Evolutionary conservation across 2,113 vertebrate genomes (phyloP).

Genomic region (Scomber japonicus): DNA sequence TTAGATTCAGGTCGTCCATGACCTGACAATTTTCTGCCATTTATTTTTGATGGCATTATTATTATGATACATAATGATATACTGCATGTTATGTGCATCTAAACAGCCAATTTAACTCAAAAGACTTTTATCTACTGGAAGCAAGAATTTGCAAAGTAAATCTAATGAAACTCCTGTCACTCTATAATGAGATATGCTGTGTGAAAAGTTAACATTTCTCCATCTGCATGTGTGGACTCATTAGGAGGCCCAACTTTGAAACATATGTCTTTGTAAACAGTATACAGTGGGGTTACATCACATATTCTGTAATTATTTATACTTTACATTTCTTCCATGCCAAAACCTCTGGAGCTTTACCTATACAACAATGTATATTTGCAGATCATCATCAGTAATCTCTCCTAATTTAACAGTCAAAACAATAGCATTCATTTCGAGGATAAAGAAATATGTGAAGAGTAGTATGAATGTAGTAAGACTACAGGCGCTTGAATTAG

Average conservation of each 20-base stretch:
- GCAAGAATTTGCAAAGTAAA: background rate
- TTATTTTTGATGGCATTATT: background rate
- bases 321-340: no score
- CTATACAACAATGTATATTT: background rate
- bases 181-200: background rate
- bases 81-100: background rate
- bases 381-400: background rate
- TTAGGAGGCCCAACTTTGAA: no score
- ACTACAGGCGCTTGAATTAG: constrained; percentile 21
- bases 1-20: background rate
- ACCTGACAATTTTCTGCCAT: background rate
- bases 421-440: background rate
- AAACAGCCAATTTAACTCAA: background rate
- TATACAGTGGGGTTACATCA: no score
- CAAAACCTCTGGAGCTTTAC: background rate
- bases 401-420: background rate
- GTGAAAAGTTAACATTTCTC: no score
- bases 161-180: background rate
- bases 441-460: background rate
- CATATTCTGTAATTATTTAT: no score
- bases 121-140: background rate
- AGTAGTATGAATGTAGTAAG: background rate
- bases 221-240: no score
- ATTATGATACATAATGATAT: background rate
- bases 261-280: no score